Evolutionary conservation across 2,797 vertebrate species (phyloP), one percentile per base, ranked within the genome.

Genomic region (Manis crassicaudata): DNA sequence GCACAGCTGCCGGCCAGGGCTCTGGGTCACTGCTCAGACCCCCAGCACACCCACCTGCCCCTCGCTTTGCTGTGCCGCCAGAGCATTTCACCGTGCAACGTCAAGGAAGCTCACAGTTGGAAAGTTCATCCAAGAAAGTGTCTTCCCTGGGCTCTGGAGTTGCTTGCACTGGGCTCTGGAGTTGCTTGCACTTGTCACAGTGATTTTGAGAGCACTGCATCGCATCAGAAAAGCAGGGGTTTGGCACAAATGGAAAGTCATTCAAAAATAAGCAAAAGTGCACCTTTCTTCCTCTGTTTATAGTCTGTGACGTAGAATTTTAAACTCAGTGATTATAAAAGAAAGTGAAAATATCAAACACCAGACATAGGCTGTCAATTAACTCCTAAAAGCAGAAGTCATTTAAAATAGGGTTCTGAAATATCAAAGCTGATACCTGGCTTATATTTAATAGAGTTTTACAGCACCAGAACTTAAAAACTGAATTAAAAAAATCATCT

Each of bases 241-340:
- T 37, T 79, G 50, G 56, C 80, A 72, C 72, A 90, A 96, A 97
- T 96, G 87, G 86, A 90, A 89, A 84, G 89, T 84, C 86, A 73
- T 60, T 96, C 60, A 75, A 91, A 91, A 92, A 83, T 93, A 94
- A 97, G 77, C 35, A 95, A 94, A 96, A 87, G 68, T 21, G 20
- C 83, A 88, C 67, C 92, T 93, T 67, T 90, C 80, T 96, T 97
- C 94, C 94, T 96, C 70, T 97, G 93, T 94, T 95, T 96, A 97
- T 58, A 93, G 56, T 50, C 85, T 73, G 32, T 18, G 63, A 46
- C 13, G 8, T 67, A 63, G 27, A 87, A 80, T 43, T 82, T 56
- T 56, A 87, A 92, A 72, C 82, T 46, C 27, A 1, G 40, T 63
- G 75, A 89, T 82, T 91, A 89, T 63, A 92, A 96, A 84, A 94